Evolutionary conservation across 2,797 vertebrate species (phyloP).

Genomic region (Carduelis carduelis): DNA sequence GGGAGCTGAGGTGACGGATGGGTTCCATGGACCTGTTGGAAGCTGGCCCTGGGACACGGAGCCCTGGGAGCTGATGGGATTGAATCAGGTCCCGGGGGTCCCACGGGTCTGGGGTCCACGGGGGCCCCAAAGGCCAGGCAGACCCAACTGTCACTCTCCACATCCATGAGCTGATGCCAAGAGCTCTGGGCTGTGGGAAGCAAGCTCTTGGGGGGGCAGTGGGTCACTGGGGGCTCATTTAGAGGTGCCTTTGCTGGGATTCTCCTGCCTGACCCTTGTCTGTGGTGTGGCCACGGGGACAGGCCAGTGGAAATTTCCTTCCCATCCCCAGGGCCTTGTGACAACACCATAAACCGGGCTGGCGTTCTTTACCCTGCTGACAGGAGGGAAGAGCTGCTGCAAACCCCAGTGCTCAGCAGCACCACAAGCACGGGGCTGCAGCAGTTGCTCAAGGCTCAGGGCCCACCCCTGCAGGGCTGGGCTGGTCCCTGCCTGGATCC

Average conservation of each 20-base stretch:
- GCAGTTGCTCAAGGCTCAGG: conserved; percentile 5
- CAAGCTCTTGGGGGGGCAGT: accelerated
- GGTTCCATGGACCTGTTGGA: accelerated
- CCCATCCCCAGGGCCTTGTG: conserved; percentile 23
- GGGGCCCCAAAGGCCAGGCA: background rate
- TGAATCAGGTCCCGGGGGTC: accelerated
- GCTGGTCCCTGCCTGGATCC: background rate
- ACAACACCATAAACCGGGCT: conserved; percentile 54
- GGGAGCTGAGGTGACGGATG: accelerated
- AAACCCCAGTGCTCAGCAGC: background rate
- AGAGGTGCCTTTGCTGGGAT: background rate
- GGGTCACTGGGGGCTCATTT: background rate
- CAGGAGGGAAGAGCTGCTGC: background rate
- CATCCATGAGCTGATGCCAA: background rate
- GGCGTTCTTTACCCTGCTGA: conserved; percentile 19
- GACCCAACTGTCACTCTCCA: accelerated
- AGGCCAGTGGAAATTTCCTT: conserved; percentile 70
- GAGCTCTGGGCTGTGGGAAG: background rate
- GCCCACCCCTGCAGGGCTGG: background rate
- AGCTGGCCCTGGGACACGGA: background rate
- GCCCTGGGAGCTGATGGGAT: accelerated
- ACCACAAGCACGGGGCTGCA: background rate
- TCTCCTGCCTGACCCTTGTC: background rate
- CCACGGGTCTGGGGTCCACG: background rate
- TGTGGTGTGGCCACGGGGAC: background rate